Evolutionary conservation across 1,140 invertebrate species (phyloP), one percentile per base, ranked within the genome.

Genomic region (Cyrtorhinus lividipennis): DNA sequence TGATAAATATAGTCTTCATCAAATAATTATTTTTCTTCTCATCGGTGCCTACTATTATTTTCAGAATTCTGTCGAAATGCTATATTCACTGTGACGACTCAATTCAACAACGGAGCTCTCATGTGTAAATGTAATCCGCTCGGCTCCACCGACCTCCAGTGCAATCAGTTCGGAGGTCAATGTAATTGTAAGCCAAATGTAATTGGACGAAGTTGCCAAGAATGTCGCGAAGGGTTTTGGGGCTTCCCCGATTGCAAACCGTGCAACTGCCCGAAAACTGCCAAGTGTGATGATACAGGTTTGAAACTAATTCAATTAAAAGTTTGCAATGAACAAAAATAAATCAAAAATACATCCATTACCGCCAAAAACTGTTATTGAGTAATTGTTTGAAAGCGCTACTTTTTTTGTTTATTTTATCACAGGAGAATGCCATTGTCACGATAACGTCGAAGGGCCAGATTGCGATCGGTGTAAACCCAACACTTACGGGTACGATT

Each of bases 211-310:
- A 82, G 82, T 23, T 99, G 96, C 73, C 86, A 87, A 44, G 80
- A 83, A 15, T 99, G 96, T 73, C 82, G 83, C 65, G 92, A 92
- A 10, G 95, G 94, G 0, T 98, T 84, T 73, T 97, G 85, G 70
- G 92, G 93, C 0, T 99, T 97, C 71, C 97, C 97, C 0, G 83
- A 95, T 67, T 99, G 96, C 73, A 83, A 82, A 68, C 82, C 83
- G 0, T 95, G 92, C 68, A 80, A 88, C 61, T 95, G 92, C 73
- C 90, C 91, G 0, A 82, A 81, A 0, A 85, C 81, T 0, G 88
- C 90, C 1, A 79, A 85, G 60, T 95, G 92, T 68, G 86, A 93
- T n/a, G n/a, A n/a, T n/a, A n/a, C n/a, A n/a, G n/a, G n/a, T n/a
- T n/a, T n/a, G n/a, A n/a, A n/a, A n/a, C n/a, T n/a, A n/a, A n/a